Conservation (phyloP, 2,888 invertebrate genomes). For the Drosophila emarginata region DNA sequence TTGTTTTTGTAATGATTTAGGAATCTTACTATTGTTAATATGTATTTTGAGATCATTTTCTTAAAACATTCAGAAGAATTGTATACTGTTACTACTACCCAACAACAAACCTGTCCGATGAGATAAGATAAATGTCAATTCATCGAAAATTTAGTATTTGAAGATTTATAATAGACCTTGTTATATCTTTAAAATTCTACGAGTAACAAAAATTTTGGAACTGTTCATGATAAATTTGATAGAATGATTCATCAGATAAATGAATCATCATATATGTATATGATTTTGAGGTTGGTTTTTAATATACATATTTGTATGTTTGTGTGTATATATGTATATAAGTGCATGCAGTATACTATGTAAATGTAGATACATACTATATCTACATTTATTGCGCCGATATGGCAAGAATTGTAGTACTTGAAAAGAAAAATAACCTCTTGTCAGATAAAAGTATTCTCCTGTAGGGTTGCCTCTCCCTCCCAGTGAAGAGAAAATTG, state of each 20-base stretch:
- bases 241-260: neutral
- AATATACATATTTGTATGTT: neutral
- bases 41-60: no score
- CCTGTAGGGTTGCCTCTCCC: neutral
- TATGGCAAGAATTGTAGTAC: constrained; percentile 3
- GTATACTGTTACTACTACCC: no score
- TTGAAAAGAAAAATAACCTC: neutral
- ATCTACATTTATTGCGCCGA: constrained; percentile 6
- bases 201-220: neutral
- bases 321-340: neutral
- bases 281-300: neutral
- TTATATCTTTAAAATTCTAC: neutral
- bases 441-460: neutral
- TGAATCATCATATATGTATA: neutral
- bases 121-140: neutral
- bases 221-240: neutral
- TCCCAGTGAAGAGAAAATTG: neutral
- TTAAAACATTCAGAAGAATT: no score
- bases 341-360: neutral
- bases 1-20: no score
- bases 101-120: no score
- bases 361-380: neutral
- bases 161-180: neutral
- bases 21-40: no score
- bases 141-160: neutral